Percentiles rank a stretch among this genome's conserved stretches.
Evolutionary conservation across 2,113 vertebrate species (phyloP).

Genomic region (Cacatua alba): DNA sequence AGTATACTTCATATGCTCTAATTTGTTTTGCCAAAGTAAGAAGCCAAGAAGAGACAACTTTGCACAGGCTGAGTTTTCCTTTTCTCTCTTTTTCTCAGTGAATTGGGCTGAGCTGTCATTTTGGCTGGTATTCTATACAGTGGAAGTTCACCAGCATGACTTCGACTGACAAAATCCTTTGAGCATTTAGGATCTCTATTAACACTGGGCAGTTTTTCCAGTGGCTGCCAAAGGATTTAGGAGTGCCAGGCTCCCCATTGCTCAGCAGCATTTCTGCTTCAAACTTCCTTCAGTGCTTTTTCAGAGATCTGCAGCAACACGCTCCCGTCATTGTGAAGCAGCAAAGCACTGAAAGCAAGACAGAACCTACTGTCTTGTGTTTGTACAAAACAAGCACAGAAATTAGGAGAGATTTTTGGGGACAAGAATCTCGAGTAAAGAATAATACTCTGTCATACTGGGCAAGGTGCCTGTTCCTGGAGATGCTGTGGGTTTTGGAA

Average conservation of each 20-base stretch:
- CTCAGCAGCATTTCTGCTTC: neutral
- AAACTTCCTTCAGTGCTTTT: neutral
- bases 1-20: neutral
- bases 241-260: neutral
- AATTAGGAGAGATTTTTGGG: conserved; percentile 11
- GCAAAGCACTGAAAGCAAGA: neutral
- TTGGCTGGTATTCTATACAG: neutral
- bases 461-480: neutral
- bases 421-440: neutral
- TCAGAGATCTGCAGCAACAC: neutral
- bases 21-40: neutral
- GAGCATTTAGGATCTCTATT: neutral
- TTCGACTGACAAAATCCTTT: neutral
- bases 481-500: conserved; percentile 19
- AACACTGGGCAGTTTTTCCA: neutral
- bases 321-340: neutral
- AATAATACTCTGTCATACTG: neutral
- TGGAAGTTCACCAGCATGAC: neutral
- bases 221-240: neutral
- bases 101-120: neutral
- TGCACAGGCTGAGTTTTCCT: neutral
- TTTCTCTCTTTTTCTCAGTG: neutral
- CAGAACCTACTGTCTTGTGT: neutral
- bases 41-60: neutral
- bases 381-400: neutral